A percentile compares a stretch with the other conserved stretches of the same genome.
phyloP scores from a whole-genome alignment of 2,113 vertebrate species.

The Thamnophis sirtalis region DNA sequence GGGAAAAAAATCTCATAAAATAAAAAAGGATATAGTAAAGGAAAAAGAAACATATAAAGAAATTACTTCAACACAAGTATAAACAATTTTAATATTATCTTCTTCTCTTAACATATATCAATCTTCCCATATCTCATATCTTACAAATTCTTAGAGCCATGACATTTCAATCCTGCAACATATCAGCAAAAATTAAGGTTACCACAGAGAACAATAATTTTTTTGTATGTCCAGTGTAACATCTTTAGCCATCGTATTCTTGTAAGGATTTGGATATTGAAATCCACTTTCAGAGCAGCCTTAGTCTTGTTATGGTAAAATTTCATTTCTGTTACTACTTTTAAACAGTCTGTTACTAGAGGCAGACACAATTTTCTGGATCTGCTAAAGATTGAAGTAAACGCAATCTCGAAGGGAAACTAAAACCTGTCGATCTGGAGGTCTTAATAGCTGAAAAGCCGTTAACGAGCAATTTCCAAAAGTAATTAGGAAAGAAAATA shows the following conservation, averaged over 20 bases:
- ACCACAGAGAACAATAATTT: neutral
- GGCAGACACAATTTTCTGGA: neutral
- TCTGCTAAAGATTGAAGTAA: neutral
- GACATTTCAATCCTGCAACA: neutral
- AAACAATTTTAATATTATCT: neutral
- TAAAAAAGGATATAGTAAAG: neutral
- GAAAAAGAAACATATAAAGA: neutral
- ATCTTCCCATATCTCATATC: neutral
- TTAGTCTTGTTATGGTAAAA: neutral
- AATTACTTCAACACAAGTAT: neutral
- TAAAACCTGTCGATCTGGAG: neutral
- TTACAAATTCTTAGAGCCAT: neutral
- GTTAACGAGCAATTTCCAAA: neutral
- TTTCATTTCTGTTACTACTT: neutral
- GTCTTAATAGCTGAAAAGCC: neutral
- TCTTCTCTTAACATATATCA: neutral
- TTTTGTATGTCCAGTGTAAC: neutral
- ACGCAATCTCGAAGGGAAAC: neutral
- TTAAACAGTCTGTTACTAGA: neutral
- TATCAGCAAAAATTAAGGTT: neutral
- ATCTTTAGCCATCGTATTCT: neutral
- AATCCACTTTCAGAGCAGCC: neutral
- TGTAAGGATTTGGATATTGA: neutral
- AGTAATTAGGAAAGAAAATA: neutral
- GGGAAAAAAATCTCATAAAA: neutral